phyloP scores from a whole-genome alignment of 2,797 vertebrate species.

The Gephyroberyx darwinii region DNA sequence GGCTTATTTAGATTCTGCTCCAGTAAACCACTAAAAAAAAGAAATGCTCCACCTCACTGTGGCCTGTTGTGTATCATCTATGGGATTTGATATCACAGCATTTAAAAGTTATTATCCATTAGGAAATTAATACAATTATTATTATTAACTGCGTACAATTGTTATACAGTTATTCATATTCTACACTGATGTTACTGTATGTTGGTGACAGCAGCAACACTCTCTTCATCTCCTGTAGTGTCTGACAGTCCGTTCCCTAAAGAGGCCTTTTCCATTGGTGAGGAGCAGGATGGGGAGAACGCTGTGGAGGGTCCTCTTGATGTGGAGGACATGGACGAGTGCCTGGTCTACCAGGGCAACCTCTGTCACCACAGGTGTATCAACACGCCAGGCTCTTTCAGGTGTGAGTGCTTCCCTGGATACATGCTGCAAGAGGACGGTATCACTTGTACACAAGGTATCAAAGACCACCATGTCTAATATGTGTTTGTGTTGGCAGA shows the following conservation, averaged over 20 bases:
- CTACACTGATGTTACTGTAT: neutral
- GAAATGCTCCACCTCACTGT: too few species aligned
- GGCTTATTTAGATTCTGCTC: slow-evolving; percentile 17
- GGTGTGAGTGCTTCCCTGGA: slow-evolving; percentile 87
- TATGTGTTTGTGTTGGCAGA: slow-evolving; percentile 2
- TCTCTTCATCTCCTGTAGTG: slow-evolving; percentile 71
- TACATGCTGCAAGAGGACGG: slow-evolving; percentile 85
- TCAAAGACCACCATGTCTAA: slow-evolving; percentile 20
- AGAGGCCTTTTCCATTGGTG: slow-evolving; percentile 87
- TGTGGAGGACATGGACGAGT: slow-evolving; percentile 89
- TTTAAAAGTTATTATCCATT: neutral
- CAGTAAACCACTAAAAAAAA: slow-evolving; percentile 22
- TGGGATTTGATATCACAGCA: neutral
- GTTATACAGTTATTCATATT: neutral
- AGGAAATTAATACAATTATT: neutral
- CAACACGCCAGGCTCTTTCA: slow-evolving; percentile 89
- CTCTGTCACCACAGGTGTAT: slow-evolving; percentile 85
- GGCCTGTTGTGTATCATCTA: neutral
- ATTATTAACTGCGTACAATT: too few species aligned
- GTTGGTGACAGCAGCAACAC: slow-evolving; percentile 6
- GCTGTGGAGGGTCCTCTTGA: slow-evolving; percentile 77
- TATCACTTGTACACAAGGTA: slow-evolving; percentile 85
- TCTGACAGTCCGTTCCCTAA: slow-evolving; percentile 82
- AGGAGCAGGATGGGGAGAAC: slow-evolving; percentile 83
- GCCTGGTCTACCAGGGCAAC: slow-evolving; percentile 82